Evolutionary conservation across 2,888 invertebrate genomes (phyloP), one percentile per base, ranked within the genome.

Genomic region (Meta bourneti): DNA sequence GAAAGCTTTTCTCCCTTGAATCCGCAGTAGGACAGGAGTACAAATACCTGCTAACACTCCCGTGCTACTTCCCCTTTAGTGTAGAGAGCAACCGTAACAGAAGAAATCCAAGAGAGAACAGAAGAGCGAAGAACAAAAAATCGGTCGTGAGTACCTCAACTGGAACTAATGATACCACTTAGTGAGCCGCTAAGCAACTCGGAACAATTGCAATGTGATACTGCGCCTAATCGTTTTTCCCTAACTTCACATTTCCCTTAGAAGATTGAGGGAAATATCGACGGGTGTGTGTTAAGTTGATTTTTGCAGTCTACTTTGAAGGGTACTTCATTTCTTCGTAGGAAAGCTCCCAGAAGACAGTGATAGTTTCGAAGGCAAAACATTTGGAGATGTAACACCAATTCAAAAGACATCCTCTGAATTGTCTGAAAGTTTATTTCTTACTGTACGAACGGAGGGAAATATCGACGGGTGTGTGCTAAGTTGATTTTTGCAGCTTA

Each of bases 141-240:
- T 74, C 75, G 52, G 74, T 54, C 54, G 69, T 69, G 77, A 77
- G 78, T 86, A 78, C 85, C 85, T 86, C 85, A 88, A 74, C 87
- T 88, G 54, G 80, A 88, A 80, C 80, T 88, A 88, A 88, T 88
- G 80, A 74, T 80, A 88, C 80, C 87, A 80, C 80, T 88, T 80
- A 88, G 74, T 61, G 80, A 80, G 74, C 85, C 80, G 87, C 80
- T 88, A 88, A 80, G 87, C 87, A 88, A 88, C 87, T 74, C 48
- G 80, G 80, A 80, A 72, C 87, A 79, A 88, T 88, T 80, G 80
- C 79, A 80, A 88, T 80, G 87, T 78, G 78, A 86, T 86, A 86
- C 85, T 69, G 70, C n/a, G 77, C 69, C 78, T 86, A 86, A 86
- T 86, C 85, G 85, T 86, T 86, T 86, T 86, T 70, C 70, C 85